Evolutionary conservation across 1,140 invertebrate genomes (phyloP), one percentile per base, ranked within the genome.

Genomic region (Arctopsyche grandis): DNA sequence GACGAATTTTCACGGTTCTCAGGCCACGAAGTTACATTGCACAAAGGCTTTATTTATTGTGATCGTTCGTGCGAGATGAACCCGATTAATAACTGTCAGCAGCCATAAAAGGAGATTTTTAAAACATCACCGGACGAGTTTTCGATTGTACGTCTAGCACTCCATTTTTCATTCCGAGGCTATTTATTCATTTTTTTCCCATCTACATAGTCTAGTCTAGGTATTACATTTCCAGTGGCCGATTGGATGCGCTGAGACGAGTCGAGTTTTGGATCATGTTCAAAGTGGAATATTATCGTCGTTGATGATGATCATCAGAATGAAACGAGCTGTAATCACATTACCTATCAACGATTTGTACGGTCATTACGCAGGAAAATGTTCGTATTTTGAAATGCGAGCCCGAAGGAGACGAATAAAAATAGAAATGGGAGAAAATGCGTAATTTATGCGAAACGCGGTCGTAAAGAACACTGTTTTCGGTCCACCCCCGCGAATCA

Each of bases 1-100:
- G 29, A 38, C 29, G 16, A 14, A 52, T 5, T 66, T 26, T 66
- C 24, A 26, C 21, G 63, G 22, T 12, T 60, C 21, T 60, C 56
- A 9, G 56, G 56, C 16, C 4, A 52, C 10, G 12, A 10, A 52
- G 48, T 52, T 10, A 38, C 3, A 16, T 26, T 10, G 21, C 26
- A 26, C 24, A 66, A 66, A 66, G 63, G 63, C 63, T 29, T 66
- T 26, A 9, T 66, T 66, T 29, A 66, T 66, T 66, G 63, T 26
- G 63, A 66, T 29, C 63, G 24, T 22, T 66, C 22, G 22, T 26
- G 63, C 63, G 63, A 66, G 24, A 66, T 66, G 63, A 24, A 26
- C 63, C 24, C 63, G 21, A 66, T 66, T 66, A 66, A 66, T 66
- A 66, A 26, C 63, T 66, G 63, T 66, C 63, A 66, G n/a, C 56